Conservation (phyloP, 2,797 vertebrate genomes). For the Pagetopsis macropterus region DNA sequence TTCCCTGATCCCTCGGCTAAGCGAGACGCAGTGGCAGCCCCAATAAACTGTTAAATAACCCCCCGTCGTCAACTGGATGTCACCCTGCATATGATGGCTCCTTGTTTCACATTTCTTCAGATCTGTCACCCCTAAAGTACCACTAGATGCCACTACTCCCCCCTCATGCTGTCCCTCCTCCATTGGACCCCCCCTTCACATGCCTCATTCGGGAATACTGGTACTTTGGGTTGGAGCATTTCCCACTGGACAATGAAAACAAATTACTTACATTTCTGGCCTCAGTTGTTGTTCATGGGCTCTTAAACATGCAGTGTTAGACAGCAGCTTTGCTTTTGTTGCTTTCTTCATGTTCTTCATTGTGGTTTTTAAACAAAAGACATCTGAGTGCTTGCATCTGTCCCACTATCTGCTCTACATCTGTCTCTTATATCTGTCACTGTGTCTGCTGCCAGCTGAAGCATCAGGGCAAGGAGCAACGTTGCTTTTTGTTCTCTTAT, state of each 20-base stretch:
- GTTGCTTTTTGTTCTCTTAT: slow-evolving; percentile 62
- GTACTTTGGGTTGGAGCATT: slow-evolving; percentile 49
- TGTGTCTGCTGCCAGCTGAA: slow-evolving; percentile 81
- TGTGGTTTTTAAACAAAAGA: slow-evolving; percentile 28
- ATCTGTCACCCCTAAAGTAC: slow-evolving; percentile 48
- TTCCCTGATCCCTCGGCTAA: slow-evolving; percentile 85
- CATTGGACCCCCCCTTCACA: slow-evolving; percentile 42
- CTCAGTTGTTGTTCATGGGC: slow-evolving; percentile 40
- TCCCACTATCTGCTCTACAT: slow-evolving; percentile 35
- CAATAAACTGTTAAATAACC: slow-evolving; percentile 53
- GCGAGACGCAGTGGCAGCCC: slow-evolving; percentile 80
- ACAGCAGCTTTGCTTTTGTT: slow-evolving; percentile 38
- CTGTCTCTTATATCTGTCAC: slow-evolving; percentile 62
- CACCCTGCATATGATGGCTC: slow-evolving; percentile 48
- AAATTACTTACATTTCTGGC: slow-evolving; percentile 33
- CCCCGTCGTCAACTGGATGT: slow-evolving; percentile 46
- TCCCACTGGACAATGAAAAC: slow-evolving; percentile 64
- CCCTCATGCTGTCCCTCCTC: slow-evolving; percentile 37
- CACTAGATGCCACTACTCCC: slow-evolving; percentile 27
- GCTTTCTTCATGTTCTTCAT: slow-evolving; percentile 40
- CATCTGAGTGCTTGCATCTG: slow-evolving; percentile 16
- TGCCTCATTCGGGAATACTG: slow-evolving; percentile 50
- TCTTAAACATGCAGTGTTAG: slow-evolving; percentile 44
- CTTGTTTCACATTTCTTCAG: slow-evolving; percentile 46
- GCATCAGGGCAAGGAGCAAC: slow-evolving; percentile 80